Evolutionary conservation across 1,140 invertebrate species (phyloP).

Genomic region (Heliothis subflexa): DNA sequence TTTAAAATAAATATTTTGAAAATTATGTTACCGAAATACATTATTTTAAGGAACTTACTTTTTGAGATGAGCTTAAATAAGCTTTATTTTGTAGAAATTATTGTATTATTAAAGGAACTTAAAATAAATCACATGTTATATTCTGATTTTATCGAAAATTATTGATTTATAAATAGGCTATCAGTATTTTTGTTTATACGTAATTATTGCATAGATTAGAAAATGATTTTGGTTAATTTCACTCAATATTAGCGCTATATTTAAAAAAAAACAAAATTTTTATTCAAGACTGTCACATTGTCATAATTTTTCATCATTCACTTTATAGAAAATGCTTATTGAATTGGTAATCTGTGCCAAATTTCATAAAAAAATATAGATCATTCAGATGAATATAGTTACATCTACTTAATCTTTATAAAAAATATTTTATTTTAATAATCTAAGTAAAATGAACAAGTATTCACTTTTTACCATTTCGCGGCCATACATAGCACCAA

Average conservation of each 20-base stretch:
- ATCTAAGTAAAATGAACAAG: neutral
- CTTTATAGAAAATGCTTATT: neutral
- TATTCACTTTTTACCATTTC: slow-evolving; percentile 11
- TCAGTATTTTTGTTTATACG: slow-evolving; percentile 36
- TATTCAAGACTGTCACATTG: neutral
- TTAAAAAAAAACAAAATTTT: neutral
- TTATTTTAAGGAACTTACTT: slow-evolving; percentile 8
- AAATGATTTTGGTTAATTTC: neutral
- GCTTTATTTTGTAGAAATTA: neutral
- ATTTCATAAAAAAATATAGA: neutral
- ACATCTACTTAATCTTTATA: neutral
- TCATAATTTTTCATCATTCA: neutral
- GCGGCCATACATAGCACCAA: slow-evolving; percentile 43
- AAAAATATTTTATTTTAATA: neutral
- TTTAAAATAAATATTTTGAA: slow-evolving; percentile 6
- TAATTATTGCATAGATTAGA: slow-evolving; percentile 10
- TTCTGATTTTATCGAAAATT: slow-evolving; percentile 1
- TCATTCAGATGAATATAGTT: neutral
- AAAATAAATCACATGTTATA: neutral
- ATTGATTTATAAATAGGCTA: neutral
- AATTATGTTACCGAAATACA: slow-evolving; percentile 19
- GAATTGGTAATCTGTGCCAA: neutral
- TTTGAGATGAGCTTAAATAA: neutral
- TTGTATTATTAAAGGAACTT: neutral
- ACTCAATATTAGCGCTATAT: neutral